phyloP scores from a whole-genome alignment of 2,797 vertebrate genomes.

The Tauraco hartlaubi region DNA sequence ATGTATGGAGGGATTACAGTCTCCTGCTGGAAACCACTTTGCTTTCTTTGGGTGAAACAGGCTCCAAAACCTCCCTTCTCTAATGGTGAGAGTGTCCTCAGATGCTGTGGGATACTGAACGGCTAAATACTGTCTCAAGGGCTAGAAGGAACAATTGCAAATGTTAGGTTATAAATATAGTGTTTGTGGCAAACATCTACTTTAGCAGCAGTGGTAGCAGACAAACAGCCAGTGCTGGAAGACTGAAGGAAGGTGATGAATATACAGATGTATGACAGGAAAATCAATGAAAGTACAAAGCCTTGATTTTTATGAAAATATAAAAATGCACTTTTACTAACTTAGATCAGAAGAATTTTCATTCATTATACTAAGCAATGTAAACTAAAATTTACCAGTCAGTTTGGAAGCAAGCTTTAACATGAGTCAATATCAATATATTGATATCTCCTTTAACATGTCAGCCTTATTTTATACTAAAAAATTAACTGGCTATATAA shows the following conservation, averaged over 20 bases:
- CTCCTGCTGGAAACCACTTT: not conserved
- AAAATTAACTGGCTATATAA: not conserved
- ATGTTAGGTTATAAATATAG: not conserved
- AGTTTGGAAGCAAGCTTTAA: conserved; percentile 7
- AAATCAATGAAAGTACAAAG: not conserved
- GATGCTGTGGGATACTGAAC: not conserved
- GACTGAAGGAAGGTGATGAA: not conserved
- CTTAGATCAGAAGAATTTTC: conserved; percentile 17
- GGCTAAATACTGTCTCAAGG: not conserved
- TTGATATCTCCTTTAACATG: not conserved
- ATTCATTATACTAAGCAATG: not conserved
- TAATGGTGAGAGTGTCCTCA: not conserved
- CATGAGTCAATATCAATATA: not conserved
- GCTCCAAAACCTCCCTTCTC: not conserved
- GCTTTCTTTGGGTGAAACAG: not conserved
- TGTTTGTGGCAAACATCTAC: not conserved
- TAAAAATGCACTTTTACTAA: not conserved
- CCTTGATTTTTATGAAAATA: conserved; percentile 14
- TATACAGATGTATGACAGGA: not conserved
- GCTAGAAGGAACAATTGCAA: not conserved
- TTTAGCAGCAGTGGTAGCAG: not conserved
- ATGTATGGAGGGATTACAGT: not conserved
- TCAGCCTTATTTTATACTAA: not conserved
- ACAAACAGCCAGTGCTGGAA: not conserved
- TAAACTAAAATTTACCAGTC: conserved; percentile 3